phyloP scores from a whole-genome alignment of 2,113 vertebrate species.

The Eurypyga helias region DNA sequence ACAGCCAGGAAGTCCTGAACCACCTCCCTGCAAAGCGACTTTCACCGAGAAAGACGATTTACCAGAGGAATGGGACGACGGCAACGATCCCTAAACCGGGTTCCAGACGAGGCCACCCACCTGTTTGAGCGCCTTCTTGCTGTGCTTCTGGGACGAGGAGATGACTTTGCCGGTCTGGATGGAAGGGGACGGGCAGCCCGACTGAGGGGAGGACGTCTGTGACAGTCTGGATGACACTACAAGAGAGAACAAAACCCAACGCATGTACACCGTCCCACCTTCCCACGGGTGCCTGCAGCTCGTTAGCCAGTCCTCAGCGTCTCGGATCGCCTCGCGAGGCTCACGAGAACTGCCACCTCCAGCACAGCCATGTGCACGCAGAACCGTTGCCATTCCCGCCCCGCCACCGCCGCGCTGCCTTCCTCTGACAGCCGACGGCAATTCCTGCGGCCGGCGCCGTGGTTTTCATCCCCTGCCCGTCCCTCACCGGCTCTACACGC shows the following conservation, averaged over 20 bases:
- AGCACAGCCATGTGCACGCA: neutral
- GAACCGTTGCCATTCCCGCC: neutral
- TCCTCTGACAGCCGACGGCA: neutral
- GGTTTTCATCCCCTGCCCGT: neutral
- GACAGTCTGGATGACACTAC: slow-evolving; percentile 90
- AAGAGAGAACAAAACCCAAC: neutral
- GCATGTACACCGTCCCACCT: neutral
- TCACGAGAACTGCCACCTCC: neutral
- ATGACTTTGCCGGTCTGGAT: slow-evolving; percentile 89
- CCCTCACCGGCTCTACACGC: neutral
- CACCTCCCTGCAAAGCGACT: neutral
- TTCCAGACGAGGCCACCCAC: slow-evolving; percentile 56
- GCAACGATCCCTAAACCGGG: rapidly evolving
- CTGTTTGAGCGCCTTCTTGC: slow-evolving; percentile 98
- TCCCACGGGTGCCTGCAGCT: neutral
- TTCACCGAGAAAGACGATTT: neutral
- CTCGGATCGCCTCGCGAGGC: neutral
- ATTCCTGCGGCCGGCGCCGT: neutral
- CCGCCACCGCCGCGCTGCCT: neutral
- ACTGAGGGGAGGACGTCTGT: slow-evolving; percentile 90
- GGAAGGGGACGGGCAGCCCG: slow-evolving; percentile 90
- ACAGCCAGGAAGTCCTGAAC: neutral
- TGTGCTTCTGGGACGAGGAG: slow-evolving; percentile 97
- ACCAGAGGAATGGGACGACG: neutral
- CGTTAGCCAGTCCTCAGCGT: neutral